phyloP scores from a whole-genome alignment of 2,888 invertebrate species.

The Catocala sponsa region DNA sequence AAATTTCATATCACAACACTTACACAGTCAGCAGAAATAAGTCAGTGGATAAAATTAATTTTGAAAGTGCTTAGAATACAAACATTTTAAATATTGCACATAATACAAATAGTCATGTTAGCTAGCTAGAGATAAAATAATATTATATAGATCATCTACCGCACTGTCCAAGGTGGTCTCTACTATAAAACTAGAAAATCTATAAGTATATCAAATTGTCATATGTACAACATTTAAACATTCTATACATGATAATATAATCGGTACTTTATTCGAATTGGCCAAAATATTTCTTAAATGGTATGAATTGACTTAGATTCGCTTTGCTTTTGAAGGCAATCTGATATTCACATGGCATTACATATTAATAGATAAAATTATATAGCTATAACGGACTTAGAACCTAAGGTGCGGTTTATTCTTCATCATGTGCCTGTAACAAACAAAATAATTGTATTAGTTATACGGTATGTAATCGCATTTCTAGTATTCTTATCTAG shows the following conservation, averaged over 20 bases:
- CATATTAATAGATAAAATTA: constrained; percentile 71
- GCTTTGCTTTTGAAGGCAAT: constrained; percentile 71
- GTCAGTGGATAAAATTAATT: no score
- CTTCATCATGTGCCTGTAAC: constrained; percentile 95
- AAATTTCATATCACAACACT: no score
- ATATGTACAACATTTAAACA: constrained; percentile 12
- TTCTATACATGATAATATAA: constrained; percentile 19
- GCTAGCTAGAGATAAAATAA: constrained; percentile 17
- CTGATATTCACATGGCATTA: constrained; percentile 74
- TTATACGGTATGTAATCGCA: background rate
- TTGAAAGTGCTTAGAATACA: no score
- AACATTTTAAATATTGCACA: constrained; percentile 25
- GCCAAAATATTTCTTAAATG: constrained; percentile 77
- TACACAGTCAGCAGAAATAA: no score
- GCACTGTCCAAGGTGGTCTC: constrained; percentile 14
- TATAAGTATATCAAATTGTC: constrained; percentile 15
- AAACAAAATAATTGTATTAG: constrained; percentile 40
- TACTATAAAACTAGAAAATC: constrained; percentile 19
- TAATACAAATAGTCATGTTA: constrained; percentile 21
- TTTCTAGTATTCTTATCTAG: no score
- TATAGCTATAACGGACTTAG: constrained; percentile 80
- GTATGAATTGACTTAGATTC: constrained; percentile 78
- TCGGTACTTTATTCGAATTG: constrained; percentile 18
- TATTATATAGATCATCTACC: constrained; percentile 19
- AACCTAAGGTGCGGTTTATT: constrained; percentile 95